Conservation (phyloP, 2,113 vertebrate species). For the Xenotilapia caudafasciata region DNA sequence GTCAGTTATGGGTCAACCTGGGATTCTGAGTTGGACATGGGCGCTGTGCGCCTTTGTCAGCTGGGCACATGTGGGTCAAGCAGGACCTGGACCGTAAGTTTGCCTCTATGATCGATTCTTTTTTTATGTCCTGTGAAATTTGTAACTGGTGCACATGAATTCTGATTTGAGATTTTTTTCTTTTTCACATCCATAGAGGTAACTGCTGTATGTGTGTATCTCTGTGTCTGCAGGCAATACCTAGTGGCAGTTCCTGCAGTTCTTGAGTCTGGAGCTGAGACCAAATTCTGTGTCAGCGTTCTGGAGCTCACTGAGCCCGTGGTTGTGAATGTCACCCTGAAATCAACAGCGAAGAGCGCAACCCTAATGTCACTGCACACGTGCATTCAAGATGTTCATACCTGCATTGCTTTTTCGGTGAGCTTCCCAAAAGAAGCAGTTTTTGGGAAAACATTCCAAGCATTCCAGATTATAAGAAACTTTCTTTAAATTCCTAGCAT, state of each 20-base stretch:
- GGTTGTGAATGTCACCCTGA: conserved; percentile 44
- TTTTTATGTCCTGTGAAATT: not conserved
- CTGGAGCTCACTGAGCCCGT: conserved; percentile 55
- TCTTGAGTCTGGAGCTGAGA: conserved; percentile 52
- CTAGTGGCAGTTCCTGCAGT: conserved; percentile 61
- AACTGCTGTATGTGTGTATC: not conserved
- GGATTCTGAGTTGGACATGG: not conserved
- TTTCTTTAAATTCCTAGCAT: not conserved
- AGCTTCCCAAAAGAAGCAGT: not conserved
- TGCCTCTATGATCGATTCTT: fast-evolving
- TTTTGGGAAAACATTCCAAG: not conserved
- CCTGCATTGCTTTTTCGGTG: conserved; percentile 51
- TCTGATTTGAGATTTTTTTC: not conserved
- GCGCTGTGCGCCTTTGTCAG: conserved; percentile 4
- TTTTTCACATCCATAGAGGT: not conserved
- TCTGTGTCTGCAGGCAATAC: conserved; percentile 31
- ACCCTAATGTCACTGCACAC: not conserved
- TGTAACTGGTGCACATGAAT: not conserved
- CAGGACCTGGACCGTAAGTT: conserved; percentile 37
- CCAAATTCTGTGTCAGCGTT: conserved; percentile 53
- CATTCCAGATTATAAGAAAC: not conserved
- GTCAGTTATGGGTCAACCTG: conserved; percentile 25
- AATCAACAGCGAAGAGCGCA: not conserved
- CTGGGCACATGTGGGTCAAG: not conserved
- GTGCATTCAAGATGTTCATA: conserved; percentile 22